Evolutionary conservation across 92 coral and sea anemone genomes (phyloP), one percentile per base, ranked within the genome.

Genomic region (Phenganax marumi): DNA sequence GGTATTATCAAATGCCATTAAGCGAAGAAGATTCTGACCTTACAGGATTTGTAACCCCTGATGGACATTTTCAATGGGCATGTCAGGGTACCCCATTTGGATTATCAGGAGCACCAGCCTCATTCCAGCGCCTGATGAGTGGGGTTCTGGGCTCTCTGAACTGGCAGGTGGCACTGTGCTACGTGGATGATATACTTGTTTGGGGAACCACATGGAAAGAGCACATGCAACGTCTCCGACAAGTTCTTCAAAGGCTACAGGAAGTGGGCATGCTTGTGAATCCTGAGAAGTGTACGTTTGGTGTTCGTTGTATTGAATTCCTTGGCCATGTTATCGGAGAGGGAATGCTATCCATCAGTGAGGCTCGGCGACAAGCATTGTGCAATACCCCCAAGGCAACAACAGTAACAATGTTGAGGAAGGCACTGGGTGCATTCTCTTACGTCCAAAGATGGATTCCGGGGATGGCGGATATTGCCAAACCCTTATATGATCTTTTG

Each of bases 391-490:
- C 72, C 12, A 12, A 12, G 23, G 26, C 81, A 24, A 75, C 81
- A 55, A 75, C 81, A 18, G 68, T 75, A 75, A 75, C 81, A 18
- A 75, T 75, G 81, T 25, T 75, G 64, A 3, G 81, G 51, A 75
- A 75, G 60, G 81, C 81, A 3, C 68, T 75, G 2, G 81, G 74
- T 6, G 81, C 56, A 16, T 75, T 75, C n/a, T 75, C 81, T 0
- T 75, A 75, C n/a, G 81, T 75, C 16, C 81, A 75, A 51, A 47
- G 81, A 7, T 53, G 81, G 81, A n/a, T n/a, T n/a, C n/a, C n/a
- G n/a, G n/a, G n/a, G n/a, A n/a, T n/a, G n/a, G n/a, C n/a, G n/a
- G n/a, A n/a, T n/a, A n/a, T n/a, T n/a, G n/a, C n/a, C n/a, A n/a
- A n/a, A n/a, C n/a, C n/a, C n/a, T n/a, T n/a, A n/a, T n/a, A n/a